Evolutionary conservation across 37 sponge, comb jelly and placozoan species (phyloP).

Genomic region (Cliona cf. orientalis): DNA sequence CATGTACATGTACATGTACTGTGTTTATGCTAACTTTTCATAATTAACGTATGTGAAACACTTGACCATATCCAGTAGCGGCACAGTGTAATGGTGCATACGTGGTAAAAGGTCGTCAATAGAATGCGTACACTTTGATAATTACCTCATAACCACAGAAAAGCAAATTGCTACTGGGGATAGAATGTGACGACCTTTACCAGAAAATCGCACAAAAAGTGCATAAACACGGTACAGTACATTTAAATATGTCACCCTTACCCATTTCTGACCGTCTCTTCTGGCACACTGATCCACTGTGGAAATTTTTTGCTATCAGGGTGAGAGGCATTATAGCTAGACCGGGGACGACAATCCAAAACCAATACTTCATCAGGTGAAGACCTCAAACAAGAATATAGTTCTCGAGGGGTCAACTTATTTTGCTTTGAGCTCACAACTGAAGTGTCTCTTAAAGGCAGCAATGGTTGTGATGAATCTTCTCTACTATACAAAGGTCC

Average conservation of each 20-base stretch:
- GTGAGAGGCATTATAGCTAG: constrained; percentile 40
- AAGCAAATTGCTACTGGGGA: too few species aligned
- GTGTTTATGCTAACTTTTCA: too few species aligned
- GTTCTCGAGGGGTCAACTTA: constrained; percentile 14
- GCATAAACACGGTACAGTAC: too few species aligned
- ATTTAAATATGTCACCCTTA: constrained; percentile 3
- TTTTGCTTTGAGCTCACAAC: neutral
- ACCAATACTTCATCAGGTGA: constrained; percentile 58
- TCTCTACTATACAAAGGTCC: too few species aligned
- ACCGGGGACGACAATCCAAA: constrained; percentile 64
- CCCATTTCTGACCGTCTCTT: constrained; percentile 63
- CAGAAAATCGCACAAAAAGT: too few species aligned
- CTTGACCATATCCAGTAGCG: too few species aligned
- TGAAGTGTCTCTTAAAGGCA: neutral
- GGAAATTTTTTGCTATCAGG: constrained; percentile 71
- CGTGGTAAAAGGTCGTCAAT: too few species aligned
- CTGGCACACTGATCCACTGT: constrained; percentile 71
- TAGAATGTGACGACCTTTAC: too few species aligned
- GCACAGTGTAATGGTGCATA: neutral
- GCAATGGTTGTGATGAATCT: neutral
- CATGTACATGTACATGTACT: too few species aligned
- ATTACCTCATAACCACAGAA: too few species aligned
- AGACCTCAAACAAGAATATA: constrained; percentile 45
- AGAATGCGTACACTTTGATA: too few species aligned
- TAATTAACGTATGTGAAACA: too few species aligned